Evolutionary conservation across 2,113 vertebrate species (phyloP).

Genomic region (Oriolus oriolus): DNA sequence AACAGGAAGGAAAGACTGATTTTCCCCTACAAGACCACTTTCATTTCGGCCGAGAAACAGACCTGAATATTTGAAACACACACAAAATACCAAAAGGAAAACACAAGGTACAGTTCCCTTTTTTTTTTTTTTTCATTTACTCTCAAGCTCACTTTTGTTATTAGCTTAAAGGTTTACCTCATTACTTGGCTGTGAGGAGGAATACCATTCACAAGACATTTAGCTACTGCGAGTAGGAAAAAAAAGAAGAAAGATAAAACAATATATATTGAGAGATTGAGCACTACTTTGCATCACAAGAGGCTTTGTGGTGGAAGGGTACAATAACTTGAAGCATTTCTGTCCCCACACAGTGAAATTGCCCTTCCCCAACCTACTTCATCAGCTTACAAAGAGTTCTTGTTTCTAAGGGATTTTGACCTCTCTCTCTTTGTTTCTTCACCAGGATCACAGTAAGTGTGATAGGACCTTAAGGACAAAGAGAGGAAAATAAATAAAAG

Average conservation of each 20-base stretch:
- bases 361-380: neutral
- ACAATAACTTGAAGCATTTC: neutral
- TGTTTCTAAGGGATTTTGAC: neutral
- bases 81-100: neutral
- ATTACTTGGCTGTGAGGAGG: neutral
- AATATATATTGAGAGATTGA: neutral
- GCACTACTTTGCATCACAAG: neutral
- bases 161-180: neutral
- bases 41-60: neutral
- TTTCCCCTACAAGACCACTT: neutral
- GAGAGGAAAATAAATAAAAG: slow-evolving; percentile 31
- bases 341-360: neutral
- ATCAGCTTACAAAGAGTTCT: neutral
- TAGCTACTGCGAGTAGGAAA: neutral
- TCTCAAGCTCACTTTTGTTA: neutral
- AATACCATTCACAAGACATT: neutral
- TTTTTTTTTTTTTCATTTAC: neutral
- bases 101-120: neutral
- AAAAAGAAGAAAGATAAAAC: neutral
- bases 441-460: neutral
- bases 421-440: neutral
- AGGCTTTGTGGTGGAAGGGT: neutral
- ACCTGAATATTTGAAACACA: neutral
- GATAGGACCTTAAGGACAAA: slow-evolving; percentile 31
- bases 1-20: neutral